phyloP scores from a whole-genome alignment of 1,140 invertebrate species.

The Aleiodes sp. region DNA sequence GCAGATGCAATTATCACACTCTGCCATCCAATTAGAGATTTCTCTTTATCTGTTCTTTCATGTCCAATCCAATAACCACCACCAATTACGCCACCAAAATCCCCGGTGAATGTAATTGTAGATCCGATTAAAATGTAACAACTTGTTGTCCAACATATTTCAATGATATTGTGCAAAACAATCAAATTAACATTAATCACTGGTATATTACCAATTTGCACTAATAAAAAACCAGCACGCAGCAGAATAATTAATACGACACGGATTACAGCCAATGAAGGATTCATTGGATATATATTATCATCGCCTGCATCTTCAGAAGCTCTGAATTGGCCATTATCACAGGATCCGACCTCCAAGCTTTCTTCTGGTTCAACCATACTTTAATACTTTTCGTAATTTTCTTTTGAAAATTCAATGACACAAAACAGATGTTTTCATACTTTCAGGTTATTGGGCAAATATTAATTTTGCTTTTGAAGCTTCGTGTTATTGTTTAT shows the following conservation, averaged over 20 bases:
- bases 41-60: constrained; percentile 38
- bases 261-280: constrained; percentile 7
- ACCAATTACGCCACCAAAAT: constrained; percentile 34
- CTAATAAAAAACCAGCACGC: constrained; percentile 44
- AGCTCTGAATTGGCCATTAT: too few species aligned
- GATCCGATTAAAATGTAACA: constrained; percentile 42
- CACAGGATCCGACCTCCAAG: too few species aligned
- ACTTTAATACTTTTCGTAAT: too few species aligned
- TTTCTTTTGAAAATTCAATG: too few species aligned
- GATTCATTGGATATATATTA: neutral
- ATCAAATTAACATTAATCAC: constrained; percentile 49
- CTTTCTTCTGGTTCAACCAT: too few species aligned
- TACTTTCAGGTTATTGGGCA: too few species aligned
- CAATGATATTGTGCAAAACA: constrained; percentile 47
- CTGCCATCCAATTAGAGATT: constrained; percentile 46
- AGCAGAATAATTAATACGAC: constrained; percentile 41
- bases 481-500: too few species aligned
- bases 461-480: too few species aligned
- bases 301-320: neutral
- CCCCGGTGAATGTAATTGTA: constrained; percentile 44
- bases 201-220: constrained; percentile 48
- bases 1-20: constrained; percentile 41
- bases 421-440: too few species aligned
- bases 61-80: constrained; percentile 44
- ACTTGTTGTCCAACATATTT: constrained; percentile 44